Evolutionary conservation across 1,140 invertebrate genomes (phyloP).

Genomic region (Penaeus chinensis): DNA sequence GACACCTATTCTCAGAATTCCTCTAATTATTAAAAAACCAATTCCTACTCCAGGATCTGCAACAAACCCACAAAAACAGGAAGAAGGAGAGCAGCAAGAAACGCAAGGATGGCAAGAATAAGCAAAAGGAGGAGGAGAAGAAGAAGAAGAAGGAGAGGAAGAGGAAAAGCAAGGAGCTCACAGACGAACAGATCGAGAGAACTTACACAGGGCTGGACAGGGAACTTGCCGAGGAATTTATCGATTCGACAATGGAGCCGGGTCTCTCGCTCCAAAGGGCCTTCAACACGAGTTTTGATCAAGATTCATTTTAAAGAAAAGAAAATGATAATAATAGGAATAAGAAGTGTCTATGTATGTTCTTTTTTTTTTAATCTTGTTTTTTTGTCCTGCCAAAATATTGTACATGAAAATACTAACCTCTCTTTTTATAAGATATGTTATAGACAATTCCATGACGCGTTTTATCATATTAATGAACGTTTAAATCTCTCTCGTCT

Average conservation of each 20-base stretch:
- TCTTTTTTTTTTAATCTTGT: slow-evolving; percentile 5
- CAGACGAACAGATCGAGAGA: slow-evolving; percentile 69
- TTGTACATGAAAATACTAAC: too few relatives aligned
- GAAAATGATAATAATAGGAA: not conserved
- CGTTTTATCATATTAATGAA: too few relatives aligned
- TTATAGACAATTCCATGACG: too few relatives aligned
- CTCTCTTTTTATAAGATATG: too few relatives aligned
- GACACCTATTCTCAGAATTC: not conserved
- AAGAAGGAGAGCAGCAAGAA: slow-evolving; percentile 37
- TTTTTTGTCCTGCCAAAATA: not conserved
- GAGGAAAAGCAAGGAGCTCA: slow-evolving; percentile 56
- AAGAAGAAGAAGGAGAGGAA: slow-evolving; percentile 30
- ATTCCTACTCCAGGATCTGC: slow-evolving; percentile 4
- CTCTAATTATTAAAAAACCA: not conserved
- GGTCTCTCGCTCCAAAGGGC: slow-evolving; percentile 58
- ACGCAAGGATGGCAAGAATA: not conserved
- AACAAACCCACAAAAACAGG: not conserved
- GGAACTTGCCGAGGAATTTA: slow-evolving; percentile 76
- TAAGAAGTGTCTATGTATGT: not conserved
- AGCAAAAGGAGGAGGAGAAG: slow-evolving; percentile 34
- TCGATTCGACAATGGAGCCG: slow-evolving; percentile 72
- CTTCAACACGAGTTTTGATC: slow-evolving; percentile 37
- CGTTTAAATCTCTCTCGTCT: too few relatives aligned
- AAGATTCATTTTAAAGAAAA: slow-evolving; percentile 44
- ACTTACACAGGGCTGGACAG: slow-evolving; percentile 76